phyloP scores from a whole-genome alignment of 2,113 vertebrate genomes.

The Columba livia region DNA sequence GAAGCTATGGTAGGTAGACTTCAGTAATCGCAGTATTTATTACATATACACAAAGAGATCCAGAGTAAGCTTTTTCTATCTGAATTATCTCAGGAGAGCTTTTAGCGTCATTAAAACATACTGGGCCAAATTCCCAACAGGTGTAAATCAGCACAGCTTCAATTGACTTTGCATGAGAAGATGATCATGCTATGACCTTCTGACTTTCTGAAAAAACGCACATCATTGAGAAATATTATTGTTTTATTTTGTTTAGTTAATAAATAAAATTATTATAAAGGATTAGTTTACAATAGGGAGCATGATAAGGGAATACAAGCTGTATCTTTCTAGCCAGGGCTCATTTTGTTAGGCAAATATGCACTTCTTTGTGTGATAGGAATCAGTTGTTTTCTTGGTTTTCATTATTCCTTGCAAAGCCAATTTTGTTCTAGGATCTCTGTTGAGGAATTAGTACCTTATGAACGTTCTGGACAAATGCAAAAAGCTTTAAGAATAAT shows the following conservation, averaged over 20 bases:
- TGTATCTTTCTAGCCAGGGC: background rate
- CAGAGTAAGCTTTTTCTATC: background rate
- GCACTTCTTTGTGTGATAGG: background rate
- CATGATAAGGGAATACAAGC: background rate
- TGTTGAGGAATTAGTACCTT: background rate
- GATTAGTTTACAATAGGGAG: background rate
- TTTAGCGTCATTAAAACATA: background rate
- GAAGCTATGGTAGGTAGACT: conserved; percentile 75
- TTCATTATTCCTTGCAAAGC: background rate
- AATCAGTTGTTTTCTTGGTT: background rate
- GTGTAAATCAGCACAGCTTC: background rate
- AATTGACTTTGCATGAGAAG: background rate
- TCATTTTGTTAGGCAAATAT: background rate
- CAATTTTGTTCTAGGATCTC: background rate
- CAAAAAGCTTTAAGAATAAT: background rate
- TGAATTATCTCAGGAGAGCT: background rate
- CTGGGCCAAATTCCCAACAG: background rate
- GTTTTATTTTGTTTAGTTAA: background rate
- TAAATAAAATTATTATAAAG: background rate
- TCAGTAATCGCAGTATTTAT: background rate
- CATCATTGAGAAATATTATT: background rate
- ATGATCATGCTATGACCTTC: background rate
- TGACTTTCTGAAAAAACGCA: background rate
- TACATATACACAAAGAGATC: background rate
- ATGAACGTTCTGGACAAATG: background rate